Percentiles rank a stretch among this genome's conserved stretches.
Conservation (phyloP, 2,797 vertebrate genomes). For the Micrastur ruficollis region DNA sequence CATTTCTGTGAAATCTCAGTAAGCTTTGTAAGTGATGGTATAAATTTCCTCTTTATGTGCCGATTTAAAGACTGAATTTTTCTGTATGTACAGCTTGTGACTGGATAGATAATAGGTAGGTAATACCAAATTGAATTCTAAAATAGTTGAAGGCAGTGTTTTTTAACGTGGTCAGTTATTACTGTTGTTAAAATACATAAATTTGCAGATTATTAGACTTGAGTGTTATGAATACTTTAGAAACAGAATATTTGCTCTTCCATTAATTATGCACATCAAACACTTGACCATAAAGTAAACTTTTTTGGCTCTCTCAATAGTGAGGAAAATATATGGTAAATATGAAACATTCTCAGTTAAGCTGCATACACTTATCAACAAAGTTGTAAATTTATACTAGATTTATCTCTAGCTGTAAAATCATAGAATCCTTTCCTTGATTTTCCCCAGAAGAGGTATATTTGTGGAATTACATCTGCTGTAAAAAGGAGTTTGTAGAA, state of each 20-base stretch:
- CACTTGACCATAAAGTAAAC: neutral
- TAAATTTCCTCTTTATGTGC: neutral
- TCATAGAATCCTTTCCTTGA: neutral
- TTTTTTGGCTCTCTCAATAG: neutral
- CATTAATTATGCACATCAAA: neutral
- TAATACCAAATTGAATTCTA: neutral
- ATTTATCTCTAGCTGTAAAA: neutral
- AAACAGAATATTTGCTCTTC: neutral
- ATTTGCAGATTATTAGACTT: neutral
- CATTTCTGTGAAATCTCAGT: neutral
- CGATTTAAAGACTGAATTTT: neutral
- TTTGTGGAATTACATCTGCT: neutral
- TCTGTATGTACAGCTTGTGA: neutral
- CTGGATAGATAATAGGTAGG: neutral
- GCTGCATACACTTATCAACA: neutral
- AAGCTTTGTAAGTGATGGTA: neutral
- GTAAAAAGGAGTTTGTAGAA: neutral
- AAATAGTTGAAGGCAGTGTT: neutral
- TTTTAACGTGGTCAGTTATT: neutral
- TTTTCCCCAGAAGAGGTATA: neutral
- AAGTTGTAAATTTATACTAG: neutral
- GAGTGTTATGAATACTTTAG: neutral
- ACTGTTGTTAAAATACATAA: neutral
- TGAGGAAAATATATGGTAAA: neutral
- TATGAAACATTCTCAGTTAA: neutral